Evolutionary conservation across 2,888 invertebrate genomes (phyloP).

Genomic region (Andrena dorsata): DNA sequence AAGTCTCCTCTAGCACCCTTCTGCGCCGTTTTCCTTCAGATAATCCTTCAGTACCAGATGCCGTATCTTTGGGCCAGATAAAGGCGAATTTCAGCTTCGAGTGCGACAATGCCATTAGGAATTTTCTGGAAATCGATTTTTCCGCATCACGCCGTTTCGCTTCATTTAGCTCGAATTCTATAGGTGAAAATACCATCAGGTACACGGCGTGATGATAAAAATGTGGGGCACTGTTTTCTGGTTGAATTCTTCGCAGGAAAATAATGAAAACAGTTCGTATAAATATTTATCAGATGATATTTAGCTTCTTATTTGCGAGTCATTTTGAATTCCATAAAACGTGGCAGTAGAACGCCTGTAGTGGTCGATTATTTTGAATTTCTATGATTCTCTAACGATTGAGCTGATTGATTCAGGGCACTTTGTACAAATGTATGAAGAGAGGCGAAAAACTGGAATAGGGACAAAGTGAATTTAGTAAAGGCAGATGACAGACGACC

Average conservation of each 20-base stretch:
- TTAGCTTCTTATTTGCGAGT: no score
- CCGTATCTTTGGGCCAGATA: slow-evolving; percentile 13
- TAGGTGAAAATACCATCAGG: neutral
- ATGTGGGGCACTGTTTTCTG: no score
- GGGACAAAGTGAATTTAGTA: neutral
- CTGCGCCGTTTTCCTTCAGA: neutral
- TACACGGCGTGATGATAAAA: neutral
- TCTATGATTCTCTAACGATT: neutral
- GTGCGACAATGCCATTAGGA: neutral
- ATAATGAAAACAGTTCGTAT: no score
- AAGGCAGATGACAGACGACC: slow-evolving; percentile 14
- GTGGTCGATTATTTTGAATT: neutral
- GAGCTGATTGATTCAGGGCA: neutral
- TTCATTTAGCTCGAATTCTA: neutral
- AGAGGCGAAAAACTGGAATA: neutral
- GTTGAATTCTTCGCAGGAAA: no score
- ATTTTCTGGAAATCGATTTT: neutral
- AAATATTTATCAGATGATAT: no score
- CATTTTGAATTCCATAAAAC: no score
- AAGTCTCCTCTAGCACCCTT: neutral
- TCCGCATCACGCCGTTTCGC: neutral
- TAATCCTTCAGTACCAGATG: slow-evolving; percentile 30
- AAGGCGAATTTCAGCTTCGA: neutral
- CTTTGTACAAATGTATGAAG: neutral
- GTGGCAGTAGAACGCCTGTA: no score